Percentiles rank a stretch among this genome's conserved stretches.
Conservation (phyloP, 2,888 invertebrate genomes). For the Tenthredo distinguenda region DNA sequence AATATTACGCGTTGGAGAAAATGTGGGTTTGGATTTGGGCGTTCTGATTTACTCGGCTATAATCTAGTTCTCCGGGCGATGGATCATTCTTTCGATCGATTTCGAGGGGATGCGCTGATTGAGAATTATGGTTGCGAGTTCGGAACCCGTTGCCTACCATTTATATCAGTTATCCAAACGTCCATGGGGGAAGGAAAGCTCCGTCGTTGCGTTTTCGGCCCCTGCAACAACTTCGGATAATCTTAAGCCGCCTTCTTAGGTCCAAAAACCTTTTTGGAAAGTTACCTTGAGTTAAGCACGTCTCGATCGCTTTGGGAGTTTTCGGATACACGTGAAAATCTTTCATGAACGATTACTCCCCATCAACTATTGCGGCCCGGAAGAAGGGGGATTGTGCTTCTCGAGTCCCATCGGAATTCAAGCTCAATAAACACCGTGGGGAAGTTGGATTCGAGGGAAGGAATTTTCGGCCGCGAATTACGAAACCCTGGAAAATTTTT, state of each 20-base stretch:
- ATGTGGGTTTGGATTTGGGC: not conserved
- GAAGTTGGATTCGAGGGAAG: not conserved
- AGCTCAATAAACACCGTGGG: not conserved
- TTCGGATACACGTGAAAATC: not conserved
- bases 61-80: not conserved
- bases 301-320: not conserved
- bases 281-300: not conserved
- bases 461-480: not conserved
- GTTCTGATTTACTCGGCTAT: not conserved
- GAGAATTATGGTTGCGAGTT: conserved; percentile 65
- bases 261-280: not conserved
- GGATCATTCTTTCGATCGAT: conserved; percentile 60
- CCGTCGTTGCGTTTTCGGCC: conserved; percentile 24
- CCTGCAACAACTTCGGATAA: conserved; percentile 8
- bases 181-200: not conserved
- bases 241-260: not conserved
- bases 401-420: not conserved
- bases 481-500: not conserved
- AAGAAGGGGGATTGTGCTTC: not conserved
- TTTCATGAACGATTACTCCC: not conserved
- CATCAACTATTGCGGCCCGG: not conserved
- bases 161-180: conserved; percentile 62
- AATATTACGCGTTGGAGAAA: not conserved
- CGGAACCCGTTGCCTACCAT: conserved; percentile 58
- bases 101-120: conserved; percentile 63